Base-by-base conservation (phyloP, 2,797 vertebrate genomes). In the Cuculus canorus region DNA sequence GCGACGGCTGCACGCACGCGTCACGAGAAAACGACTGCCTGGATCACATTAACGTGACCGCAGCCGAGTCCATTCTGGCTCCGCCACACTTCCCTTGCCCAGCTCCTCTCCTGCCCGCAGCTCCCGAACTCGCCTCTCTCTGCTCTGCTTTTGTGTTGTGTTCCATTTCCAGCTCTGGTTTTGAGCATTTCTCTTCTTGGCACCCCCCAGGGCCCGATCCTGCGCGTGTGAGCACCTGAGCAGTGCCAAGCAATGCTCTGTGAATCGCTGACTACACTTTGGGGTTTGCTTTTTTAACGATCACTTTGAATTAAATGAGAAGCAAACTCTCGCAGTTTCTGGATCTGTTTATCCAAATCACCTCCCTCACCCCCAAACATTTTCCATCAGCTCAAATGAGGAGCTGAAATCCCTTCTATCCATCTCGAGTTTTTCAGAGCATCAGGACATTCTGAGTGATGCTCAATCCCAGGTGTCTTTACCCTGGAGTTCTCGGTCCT, bases 131-230 rank as follows among this genome's bases (percentile, higher is more conserved):
- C n/a, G n/a, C n/a, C n/a, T n/a, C n/a, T n/a, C n/a, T n/a, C n/a
- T n/a, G n/a, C n/a, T n/a, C n/a, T n/a, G n/a, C 81, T 84, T 72
- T 84, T 79, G 27, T 82, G 91, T 88, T 17, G 0, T 52, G 43
- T 78, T 95, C 81, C 48, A 68, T 87, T 73, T 95, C 93, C 75
- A 43, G 85, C 82, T 77, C 64, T 92, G 56, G 64, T 90, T 61
- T 88, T 60, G 64, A 94, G 86, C 33, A 43, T 84, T 83, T 86
- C 68, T 80, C 66, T 84, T 78, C 83, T 53, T 60, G 61, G 81
- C 30, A 24, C 83, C 92, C 81, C 83, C 33, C 78, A 32, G 81
- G 93, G 86, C 81, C 93, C 28, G 83, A 82, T 94, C 78, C 83
- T 89, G 78, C 64, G n/a, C n/a, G n/a, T n/a, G n/a, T n/a, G n/a